Base-by-base conservation (phyloP, 92 coral and sea anemone genomes). In the Virgularia gustaviana region DNA sequence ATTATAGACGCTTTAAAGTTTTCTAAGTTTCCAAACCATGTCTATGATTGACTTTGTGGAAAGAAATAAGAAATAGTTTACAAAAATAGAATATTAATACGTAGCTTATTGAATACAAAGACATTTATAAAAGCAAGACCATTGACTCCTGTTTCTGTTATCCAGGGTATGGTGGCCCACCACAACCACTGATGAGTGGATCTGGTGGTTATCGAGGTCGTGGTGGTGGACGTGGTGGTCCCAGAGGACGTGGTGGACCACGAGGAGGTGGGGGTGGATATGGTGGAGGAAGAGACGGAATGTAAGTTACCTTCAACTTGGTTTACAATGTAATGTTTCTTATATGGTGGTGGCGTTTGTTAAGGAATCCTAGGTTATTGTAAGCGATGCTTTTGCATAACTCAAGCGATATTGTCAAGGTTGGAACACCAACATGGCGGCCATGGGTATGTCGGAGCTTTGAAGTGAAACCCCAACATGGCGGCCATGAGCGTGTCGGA, bases 191-290 rank as follows among this genome's bases (percentile, higher is more conserved):
- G 2, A 52, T 52, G 1, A 83, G 90, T 4, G 79, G 96, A 18
- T 78, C 89, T 28, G 89, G 96, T 27, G 82, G 90, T 15, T 65
- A 65, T 65, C 79, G 84, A 58, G 84, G 85, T 59, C 49, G 81
- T 24, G 59, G 83, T 42, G 79, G 88, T 0, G 85, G 87, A 29
- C 75, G 85, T 19, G 44, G 90, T 23, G 78, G 90, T 11, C 80
- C 80, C 31, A 83, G 88, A 16, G 87, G 90, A 7, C 86, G 90
- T 33, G 83, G 83, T 51, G 90, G 90, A 58, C 72, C 77, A 18
- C 55, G 86, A 7, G 75, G 75, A 39, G 83, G 83, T n/a, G 52
- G 82, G 5, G 72, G 80, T 8, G 83, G 80, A 34, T 75, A 76
- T 61, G 84, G 84, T 36, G 84, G 84, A n/a, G 77, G 76, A 23